A percentile compares a stretch with the other conserved stretches of the same genome.
Conservation (phyloP, 2,113 vertebrate genomes). For the Oncorhynchus clarkii region DNA sequence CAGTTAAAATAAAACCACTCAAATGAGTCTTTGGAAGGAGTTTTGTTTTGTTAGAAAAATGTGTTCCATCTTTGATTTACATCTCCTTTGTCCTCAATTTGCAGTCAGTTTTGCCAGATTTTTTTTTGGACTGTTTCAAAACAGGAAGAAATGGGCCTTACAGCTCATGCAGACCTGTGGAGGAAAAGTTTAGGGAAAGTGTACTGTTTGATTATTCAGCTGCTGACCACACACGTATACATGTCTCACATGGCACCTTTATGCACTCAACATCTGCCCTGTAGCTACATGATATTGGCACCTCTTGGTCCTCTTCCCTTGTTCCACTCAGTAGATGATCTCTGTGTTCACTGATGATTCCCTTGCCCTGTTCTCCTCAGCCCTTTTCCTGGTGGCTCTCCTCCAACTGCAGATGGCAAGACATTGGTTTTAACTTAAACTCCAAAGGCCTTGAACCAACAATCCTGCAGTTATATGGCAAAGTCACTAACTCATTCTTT, state of each 20-base stretch:
- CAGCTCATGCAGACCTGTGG: too few relatives aligned
- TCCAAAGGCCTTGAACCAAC: too few relatives aligned
- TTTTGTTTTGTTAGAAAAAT: slow-evolving; percentile 10
- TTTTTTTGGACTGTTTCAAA: neutral
- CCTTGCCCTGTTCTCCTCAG: neutral
- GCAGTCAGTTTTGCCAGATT: neutral
- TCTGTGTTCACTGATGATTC: neutral
- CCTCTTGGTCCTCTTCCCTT: too few relatives aligned
- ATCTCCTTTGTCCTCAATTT: neutral
- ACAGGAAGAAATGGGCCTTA: too few relatives aligned
- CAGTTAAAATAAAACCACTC: slow-evolving; percentile 89
- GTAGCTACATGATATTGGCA: neutral
- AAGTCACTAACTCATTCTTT: too few relatives aligned
- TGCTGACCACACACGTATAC: neutral
- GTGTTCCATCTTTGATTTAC: neutral
- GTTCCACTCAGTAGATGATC: neutral
- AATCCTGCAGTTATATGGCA: too few relatives aligned
- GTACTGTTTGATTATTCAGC: neutral
- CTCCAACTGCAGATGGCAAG: neutral
- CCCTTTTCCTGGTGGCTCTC: neutral
- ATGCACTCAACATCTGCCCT: neutral
- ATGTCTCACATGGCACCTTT: neutral
- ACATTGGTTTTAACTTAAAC: too few relatives aligned
- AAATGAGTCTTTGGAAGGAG: slow-evolving; percentile 59
- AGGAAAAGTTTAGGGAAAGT: neutral